Evolutionary conservation across 2,888 invertebrate genomes (phyloP), one percentile per base, ranked within the genome.

Genomic region (Drosophila phalerata): DNA sequence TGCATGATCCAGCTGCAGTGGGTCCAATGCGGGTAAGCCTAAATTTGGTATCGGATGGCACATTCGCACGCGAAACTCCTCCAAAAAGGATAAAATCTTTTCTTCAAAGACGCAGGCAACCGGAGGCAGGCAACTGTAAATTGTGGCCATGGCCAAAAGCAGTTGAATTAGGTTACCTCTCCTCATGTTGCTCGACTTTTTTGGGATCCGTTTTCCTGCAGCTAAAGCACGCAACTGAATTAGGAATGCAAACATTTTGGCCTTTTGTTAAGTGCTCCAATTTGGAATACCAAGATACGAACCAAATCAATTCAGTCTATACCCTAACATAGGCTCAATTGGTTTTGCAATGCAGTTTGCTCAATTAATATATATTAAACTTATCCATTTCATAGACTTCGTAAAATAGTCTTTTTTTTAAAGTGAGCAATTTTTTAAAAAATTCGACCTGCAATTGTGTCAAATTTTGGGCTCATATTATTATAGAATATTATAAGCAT

Each of bases 21-120:
- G 91, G 85, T 92, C 91, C 47, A 92, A 49, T 0, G 91, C 88
- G 10, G 91, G 91, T 5, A 91, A 55, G 0, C 90, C 89, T 49
- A 85, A 75, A 58, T 84, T 81, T 0, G 88, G 88, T 56, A 92
- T 84, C 0, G 92, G 89, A 67, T 92, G 91, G 17, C 92, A 92
- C 92, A 92, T 92, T 3, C 92, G 86, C 53, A 55, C 42, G 0
- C 88, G 79, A 19, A 92, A 79, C 58, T 90, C 85, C n/a, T 91
- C 75, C 0, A 92, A 69, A 34, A 91, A 82, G 3, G 66, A 42
- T 3, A 58, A 48, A 51, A 92, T 80, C 28, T 61, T 51, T 8
- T 76, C 64, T 13, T 90, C 91, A 58, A 80, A 71, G 0, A 79
- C 0, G 19, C 80, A 71, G 4, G 60, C 62, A 3, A 53, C 74